These are phyloP conservation scores for Andricus grossulariae DNA, from an alignment of 1,140 invertebrate species.

Conservation along the genomic window DNA sequence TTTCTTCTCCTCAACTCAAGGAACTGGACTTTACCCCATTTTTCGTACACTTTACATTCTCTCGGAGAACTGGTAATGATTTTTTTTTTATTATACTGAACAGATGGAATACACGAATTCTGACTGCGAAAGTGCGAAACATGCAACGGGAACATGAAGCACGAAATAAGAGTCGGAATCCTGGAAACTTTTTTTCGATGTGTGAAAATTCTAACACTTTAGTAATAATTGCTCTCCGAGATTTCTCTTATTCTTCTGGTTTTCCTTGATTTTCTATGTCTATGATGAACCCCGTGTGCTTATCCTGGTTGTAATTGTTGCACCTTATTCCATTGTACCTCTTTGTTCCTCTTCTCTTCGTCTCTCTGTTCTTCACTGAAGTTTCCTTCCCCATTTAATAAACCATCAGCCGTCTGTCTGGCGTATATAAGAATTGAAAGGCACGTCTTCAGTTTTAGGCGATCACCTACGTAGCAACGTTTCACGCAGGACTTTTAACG, in stretches of 20 bases:
- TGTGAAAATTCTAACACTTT: too few species aligned
- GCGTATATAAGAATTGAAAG: not conserved
- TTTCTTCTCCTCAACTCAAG: not conserved
- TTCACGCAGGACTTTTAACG: conserved; percentile 27
- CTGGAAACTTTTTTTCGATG: too few species aligned
- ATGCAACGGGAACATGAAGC: not conserved
- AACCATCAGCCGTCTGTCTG: not conserved
- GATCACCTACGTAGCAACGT: conserved; percentile 25
- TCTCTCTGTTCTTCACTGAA: not conserved
- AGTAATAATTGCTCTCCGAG: too few species aligned
- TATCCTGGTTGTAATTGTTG: too few species aligned
- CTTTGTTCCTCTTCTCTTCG: not conserved
- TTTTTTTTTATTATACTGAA: conserved; percentile 20
- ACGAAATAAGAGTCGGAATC: too few species aligned
- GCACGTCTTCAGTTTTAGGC: conserved; percentile 23
- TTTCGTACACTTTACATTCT: conserved; percentile 34
- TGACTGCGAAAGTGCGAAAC: conserved; percentile 10
- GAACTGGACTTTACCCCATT: conserved; percentile 16
- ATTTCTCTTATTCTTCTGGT: too few species aligned
- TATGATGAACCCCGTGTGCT: too few species aligned
- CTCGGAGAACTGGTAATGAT: conserved; percentile 8
- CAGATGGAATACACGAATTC: conserved; percentile 22
- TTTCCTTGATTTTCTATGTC: too few species aligned
- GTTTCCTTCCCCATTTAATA: conserved; percentile 22
- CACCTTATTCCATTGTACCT: not conserved